Evolutionary conservation across 2,888 invertebrate species (phyloP).

Genomic region (Ptilodon capucinus): DNA sequence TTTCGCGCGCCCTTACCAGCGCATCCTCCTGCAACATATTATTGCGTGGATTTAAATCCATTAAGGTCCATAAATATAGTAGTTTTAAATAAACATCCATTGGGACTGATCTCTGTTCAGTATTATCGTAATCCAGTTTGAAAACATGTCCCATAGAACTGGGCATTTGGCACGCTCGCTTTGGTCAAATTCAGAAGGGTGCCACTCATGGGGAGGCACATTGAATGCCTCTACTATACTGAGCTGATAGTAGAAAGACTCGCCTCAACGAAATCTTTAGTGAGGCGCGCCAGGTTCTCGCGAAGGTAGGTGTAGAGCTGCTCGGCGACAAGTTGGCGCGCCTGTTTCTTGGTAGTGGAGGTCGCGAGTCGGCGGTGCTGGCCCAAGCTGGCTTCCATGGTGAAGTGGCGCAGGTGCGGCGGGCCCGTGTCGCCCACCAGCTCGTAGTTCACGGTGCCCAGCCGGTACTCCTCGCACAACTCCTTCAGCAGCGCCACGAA

Average conservation of each 20-base stretch:
- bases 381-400: constrained; percentile 79
- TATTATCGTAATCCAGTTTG: too few relatives aligned
- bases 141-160: too few relatives aligned
- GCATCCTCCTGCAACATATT: constrained; percentile 55
- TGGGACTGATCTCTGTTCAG: too few relatives aligned
- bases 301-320: constrained; percentile 62
- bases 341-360: constrained; percentile 85
- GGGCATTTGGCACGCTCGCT: too few relatives aligned
- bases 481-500: constrained; percentile 69
- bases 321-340: constrained; percentile 84
- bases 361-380: constrained; percentile 78
- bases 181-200: too few relatives aligned
- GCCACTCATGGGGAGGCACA: too few relatives aligned
- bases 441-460: constrained; percentile 77
- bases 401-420: constrained; percentile 85
- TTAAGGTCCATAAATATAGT: too few relatives aligned
- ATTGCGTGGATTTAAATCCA: not conserved
- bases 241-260: not conserved
- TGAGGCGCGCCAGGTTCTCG: constrained; percentile 57
- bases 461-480: constrained; percentile 71
- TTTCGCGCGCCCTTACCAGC: constrained; percentile 57
- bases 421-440: constrained; percentile 85
- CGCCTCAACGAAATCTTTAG: constrained; percentile 65
- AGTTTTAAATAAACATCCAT: too few relatives aligned
- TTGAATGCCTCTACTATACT: not conserved